Conservation (phyloP, 2,797 vertebrate species). For the Melanotaenia boesemani region DNA sequence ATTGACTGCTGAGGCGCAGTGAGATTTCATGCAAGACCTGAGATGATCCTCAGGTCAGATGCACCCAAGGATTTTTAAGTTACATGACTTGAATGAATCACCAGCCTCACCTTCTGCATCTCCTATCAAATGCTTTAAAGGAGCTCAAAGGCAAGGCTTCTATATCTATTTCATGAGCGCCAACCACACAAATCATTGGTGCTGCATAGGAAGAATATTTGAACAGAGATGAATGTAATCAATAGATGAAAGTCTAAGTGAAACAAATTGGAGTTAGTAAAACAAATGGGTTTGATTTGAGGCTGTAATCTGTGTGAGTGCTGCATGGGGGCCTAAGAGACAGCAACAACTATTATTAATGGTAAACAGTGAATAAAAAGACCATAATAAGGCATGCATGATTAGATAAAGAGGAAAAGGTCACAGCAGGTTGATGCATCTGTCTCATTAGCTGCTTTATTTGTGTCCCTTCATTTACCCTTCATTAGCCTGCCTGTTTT, state of each 20-base stretch:
- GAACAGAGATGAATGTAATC: conserved; percentile 53
- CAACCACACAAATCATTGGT: conserved; percentile 9
- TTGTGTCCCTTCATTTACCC: conserved; percentile 81
- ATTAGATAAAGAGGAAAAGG: conserved; percentile 83
- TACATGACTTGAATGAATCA: conserved; percentile 34
- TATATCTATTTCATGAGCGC: conserved; percentile 12
- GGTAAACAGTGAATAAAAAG: conserved; percentile 80
- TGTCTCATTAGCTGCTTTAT: conserved; percentile 83
- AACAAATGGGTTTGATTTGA: conserved; percentile 76
- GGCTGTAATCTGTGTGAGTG: conserved; percentile 64
- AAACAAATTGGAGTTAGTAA: conserved; percentile 73
- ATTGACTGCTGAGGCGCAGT: conserved; percentile 46
- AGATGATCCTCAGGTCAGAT: conserved; percentile 46
- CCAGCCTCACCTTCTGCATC: conserved; percentile 18
- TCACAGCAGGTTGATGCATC: conserved; percentile 82
- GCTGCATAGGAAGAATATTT: conserved; percentile 12
- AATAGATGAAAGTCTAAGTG: conserved; percentile 54
- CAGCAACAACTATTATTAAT: conserved; percentile 77
- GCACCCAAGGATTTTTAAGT: conserved; percentile 31
- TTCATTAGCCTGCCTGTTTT: conserved; percentile 78
- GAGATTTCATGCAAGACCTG: conserved; percentile 47
- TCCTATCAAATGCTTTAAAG: conserved; percentile 4
- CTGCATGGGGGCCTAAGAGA: conserved; percentile 58
- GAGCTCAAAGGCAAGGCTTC: conserved; percentile 2
- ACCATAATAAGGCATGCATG: conserved; percentile 77